Evolutionary conservation across 1,140 invertebrate species (phyloP), one percentile per base, ranked within the genome.

Genomic region (Acromyrmex echinatior): DNA sequence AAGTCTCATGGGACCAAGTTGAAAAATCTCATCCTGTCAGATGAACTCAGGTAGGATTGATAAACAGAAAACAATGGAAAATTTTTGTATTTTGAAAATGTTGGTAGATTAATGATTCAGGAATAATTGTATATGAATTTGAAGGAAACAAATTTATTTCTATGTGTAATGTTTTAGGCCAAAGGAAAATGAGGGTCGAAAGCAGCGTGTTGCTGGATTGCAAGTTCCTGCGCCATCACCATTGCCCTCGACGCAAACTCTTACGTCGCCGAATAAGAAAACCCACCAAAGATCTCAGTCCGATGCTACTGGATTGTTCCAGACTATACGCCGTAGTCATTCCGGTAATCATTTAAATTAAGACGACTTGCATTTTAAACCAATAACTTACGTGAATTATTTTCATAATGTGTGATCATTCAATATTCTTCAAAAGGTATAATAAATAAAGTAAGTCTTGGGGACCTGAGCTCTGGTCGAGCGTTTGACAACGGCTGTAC

Each of bases 401-500:
- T 60, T 49, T 74, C 2, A 14, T 6, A 68, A 62, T 51, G 3
- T 35, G 9, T n/a, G 6, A 16, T n/a, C 5, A 45, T 74, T 73
- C 5, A n/a, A 49, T 66, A 63, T 49, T 39, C 63, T 58, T 88
- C 62, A 84, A 28, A 86, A 95, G 95, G 94, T 94, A 92, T 91
- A 94, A 95, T 94, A 93, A 95, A 94, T 91, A 97, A 97, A 94
- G 95, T 97, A 87, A 97, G 97, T 93, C 96, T 99, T 18, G 99
- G 99, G 58, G 99, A 99, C 96, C 95, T 99, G 78, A 97, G 97
- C 78, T 98, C 98, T 62, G 99, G 99, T 53, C 97, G 98, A 91
- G 99, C 99, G 35, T 99, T 99, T 96, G 98, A 99, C 95, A 99
- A 98, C 95, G 98, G 99, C 80, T 99, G 99, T 96, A 97, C 97